These are phyloP conservation scores for Scarus forsteni DNA, from an alignment of 2,797 vertebrate genomes.

Conservation along the genomic window DNA sequence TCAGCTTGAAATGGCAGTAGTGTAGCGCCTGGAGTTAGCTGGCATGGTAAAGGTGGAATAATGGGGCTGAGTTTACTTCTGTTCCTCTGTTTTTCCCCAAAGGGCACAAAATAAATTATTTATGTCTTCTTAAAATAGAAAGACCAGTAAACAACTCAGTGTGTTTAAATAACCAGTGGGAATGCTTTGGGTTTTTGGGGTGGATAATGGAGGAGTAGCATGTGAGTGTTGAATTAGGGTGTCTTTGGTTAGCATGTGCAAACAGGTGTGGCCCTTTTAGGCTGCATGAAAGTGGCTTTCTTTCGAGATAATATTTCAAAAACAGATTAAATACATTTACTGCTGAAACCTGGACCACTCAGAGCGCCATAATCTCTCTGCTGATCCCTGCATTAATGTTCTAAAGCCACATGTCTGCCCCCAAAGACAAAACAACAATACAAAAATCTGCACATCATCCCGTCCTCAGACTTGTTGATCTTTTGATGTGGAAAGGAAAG, in stretches of 20 bases:
- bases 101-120: conserved; percentile 70
- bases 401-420: conserved; percentile 30
- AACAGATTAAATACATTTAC: conserved; percentile 49
- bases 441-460: conserved; percentile 24
- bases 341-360: conserved; percentile 5
- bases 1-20: conserved; percentile 51
- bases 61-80: conserved; percentile 50
- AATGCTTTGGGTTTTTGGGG: conserved; percentile 19
- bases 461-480: conserved; percentile 55
- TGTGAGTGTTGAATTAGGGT: conserved; percentile 39
- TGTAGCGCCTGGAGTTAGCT: conserved; percentile 50
- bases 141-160: conserved; percentile 52
- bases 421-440: conserved; percentile 33
- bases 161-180: conserved; percentile 46
- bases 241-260: conserved; percentile 43
- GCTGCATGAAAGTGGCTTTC: conserved; percentile 16
- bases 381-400: conserved; percentile 48
- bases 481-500: conserved; percentile 64
- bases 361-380: conserved; percentile 42
- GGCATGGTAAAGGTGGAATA: conserved; percentile 55
- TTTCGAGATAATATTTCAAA: conserved; percentile 61
- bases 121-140: conserved; percentile 66
- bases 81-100: conserved; percentile 40
- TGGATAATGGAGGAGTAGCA: conserved; percentile 51
- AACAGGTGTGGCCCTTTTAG: conserved; percentile 45